These are phyloP conservation scores for Uloborus plumipes DNA, from an alignment of 2,888 invertebrate genomes.

Conservation along the genomic window DNA sequence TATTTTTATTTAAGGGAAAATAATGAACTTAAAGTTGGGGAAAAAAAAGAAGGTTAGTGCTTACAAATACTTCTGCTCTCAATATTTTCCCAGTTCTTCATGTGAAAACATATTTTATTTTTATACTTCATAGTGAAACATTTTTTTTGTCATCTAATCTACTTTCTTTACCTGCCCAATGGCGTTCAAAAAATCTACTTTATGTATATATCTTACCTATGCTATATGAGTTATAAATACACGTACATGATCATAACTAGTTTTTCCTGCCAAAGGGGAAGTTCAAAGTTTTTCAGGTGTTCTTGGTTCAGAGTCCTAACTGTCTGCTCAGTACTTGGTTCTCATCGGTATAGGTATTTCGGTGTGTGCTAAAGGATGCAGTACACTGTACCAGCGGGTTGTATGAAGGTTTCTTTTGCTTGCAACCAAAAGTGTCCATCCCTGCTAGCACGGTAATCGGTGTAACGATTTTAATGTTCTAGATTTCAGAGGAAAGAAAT, in stretches of 20 bases:
- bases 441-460: too few relatives aligned
- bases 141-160: conserved; percentile 57
- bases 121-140: conserved; percentile 54
- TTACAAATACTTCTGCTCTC: conserved; percentile 36
- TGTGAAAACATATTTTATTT: conserved; percentile 54
- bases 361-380: conserved; percentile 55
- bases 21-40: too few relatives aligned
- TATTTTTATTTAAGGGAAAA: conserved; percentile 8
- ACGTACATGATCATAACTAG: conserved; percentile 63
- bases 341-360: conserved; percentile 31
- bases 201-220: conserved; percentile 64
- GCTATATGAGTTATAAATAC: conserved; percentile 64
- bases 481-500: too few relatives aligned
- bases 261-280: conserved; percentile 63
- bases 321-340: conserved; percentile 13
- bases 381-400: conserved; percentile 49
- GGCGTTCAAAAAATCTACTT: conserved; percentile 64
- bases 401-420: conserved; percentile 32
- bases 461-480: too few relatives aligned
- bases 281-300: conserved; percentile 35
- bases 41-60: too few relatives aligned
- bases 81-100: conserved; percentile 17
- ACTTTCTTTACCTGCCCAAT: conserved; percentile 62
- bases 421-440: conserved; percentile 39
- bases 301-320: conserved; percentile 35